Base-by-base conservation (phyloP, 2,797 vertebrate species). In the Falco concolor region DNA sequence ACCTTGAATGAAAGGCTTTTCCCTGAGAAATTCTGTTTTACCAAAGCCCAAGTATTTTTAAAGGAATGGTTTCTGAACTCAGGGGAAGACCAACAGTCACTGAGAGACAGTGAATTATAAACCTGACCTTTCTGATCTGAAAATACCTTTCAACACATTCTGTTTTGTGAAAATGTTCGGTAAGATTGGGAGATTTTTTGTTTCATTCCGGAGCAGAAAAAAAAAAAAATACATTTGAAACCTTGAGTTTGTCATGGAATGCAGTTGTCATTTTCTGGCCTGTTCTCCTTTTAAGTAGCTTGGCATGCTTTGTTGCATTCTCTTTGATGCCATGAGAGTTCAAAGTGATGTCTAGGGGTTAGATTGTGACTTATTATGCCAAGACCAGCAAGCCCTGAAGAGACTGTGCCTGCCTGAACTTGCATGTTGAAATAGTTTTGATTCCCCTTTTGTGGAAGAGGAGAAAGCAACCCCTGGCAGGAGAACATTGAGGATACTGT, bases 211-310 rank as follows among this genome's bases (percentile, higher is more conserved):
- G 65, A 93, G 73, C 73, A 91, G 81, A 83, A 61, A 87, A 95
- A 77, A 64, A 96, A 96, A 96, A 84, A 97, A 97, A 78, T 68
- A 90, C 92, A 95, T 88, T 95, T 88, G 88, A 95, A 95, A 95
- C 84, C 86, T 89, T 88, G 88, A 90, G 86, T 91, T 72, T 61
- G 67, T 96, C 56, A 23, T 84, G 83, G 93, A 97, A 94, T 87
- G 64, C 83, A 90, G 54, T 94, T 94, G 95, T 89, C 90, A 61
- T 95, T 96, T 96, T 93, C 89, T 93, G 84, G 88, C 74, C 77
- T 87, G 81, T 89, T 95, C 90, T 84, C 44, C 54, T 85, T 95
- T 86, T 91, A 96, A 96, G 90, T 94, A 84, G 34, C 93, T 95
- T 92, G 95, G 95, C 86, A 89, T 93, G 95, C 90, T 94, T 95